Conservation (phyloP, 2,113 vertebrate genomes). For the Pipra filicauda region DNA sequence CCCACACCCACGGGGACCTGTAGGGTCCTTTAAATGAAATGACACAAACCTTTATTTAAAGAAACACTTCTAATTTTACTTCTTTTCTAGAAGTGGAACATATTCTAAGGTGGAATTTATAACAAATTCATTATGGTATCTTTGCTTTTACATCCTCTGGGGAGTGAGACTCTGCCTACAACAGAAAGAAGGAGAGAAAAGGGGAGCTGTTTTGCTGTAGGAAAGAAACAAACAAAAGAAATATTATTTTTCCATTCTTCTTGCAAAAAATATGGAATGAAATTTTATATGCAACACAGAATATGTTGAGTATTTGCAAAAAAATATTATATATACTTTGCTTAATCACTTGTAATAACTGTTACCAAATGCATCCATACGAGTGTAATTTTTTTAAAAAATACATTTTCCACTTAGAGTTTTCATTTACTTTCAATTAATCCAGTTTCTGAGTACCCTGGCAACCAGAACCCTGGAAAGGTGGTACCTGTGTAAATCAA, state of each 20-base stretch:
- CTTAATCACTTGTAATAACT: background rate
- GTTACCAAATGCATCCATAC: background rate
- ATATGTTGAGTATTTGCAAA: background rate
- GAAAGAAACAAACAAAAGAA: slow-evolving; percentile 4
- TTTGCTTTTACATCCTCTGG: slow-evolving; percentile 21
- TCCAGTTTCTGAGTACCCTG: background rate
- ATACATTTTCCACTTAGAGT: background rate
- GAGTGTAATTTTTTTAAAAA: background rate
- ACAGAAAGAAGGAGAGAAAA: background rate
- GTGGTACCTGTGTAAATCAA: background rate
- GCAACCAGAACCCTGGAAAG: background rate
- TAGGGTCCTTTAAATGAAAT: background rate
- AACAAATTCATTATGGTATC: background rate
- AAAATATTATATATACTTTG: background rate
- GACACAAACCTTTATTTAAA: background rate
- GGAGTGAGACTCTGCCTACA: background rate
- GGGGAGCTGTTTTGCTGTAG: background rate
- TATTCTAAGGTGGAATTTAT: slow-evolving; percentile 35
- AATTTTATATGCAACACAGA: background rate
- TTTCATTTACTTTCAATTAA: background rate
- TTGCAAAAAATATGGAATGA: background rate
- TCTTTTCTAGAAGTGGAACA: slow-evolving; percentile 4
- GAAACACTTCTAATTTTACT: slow-evolving; percentile 13
- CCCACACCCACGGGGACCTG: background rate
- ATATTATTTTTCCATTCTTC: background rate